Evolutionary conservation across 2,797 vertebrate genomes (phyloP).

Genomic region (Dromococcyx pavoninus): DNA sequence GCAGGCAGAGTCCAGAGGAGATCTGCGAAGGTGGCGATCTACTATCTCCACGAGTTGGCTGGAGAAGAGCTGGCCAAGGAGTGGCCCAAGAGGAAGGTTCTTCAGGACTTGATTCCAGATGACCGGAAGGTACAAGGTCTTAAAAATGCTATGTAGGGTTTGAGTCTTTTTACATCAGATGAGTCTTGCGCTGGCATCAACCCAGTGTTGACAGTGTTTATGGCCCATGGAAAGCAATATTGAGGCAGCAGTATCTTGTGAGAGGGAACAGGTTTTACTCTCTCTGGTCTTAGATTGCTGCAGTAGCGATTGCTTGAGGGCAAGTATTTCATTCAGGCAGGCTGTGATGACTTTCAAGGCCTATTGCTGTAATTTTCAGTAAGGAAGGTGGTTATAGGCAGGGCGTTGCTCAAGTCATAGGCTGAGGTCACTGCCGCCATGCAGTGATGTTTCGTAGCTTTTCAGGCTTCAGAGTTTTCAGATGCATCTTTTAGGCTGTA

Average conservation of each 20-base stretch:
- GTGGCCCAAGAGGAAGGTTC: slow-evolving; percentile 94
- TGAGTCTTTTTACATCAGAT: not conserved
- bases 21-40: slow-evolving; percentile 91
- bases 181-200: not conserved
- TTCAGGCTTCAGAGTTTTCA: not conserved
- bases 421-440: not conserved
- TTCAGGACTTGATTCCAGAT: slow-evolving; percentile 91
- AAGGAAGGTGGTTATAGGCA: not conserved
- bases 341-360: not conserved
- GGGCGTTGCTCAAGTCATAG: not conserved
- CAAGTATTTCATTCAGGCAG: not conserved
- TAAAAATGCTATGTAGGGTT: not conserved
- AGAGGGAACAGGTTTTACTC: not conserved
- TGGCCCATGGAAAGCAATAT: not conserved
- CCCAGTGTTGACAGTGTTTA: not conserved
- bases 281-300: not conserved
- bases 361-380: not conserved
- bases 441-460: not conserved
- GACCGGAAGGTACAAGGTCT: slow-evolving; percentile 85
- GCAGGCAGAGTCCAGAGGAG: slow-evolving; percentile 85
- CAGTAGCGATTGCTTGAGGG: not conserved
- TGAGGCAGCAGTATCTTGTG: not conserved
- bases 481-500: not conserved
- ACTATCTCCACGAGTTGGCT: slow-evolving; percentile 91
- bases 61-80: slow-evolving; percentile 90